Conservation (phyloP, 1,140 invertebrate species). For the Vanessa atalanta region DNA sequence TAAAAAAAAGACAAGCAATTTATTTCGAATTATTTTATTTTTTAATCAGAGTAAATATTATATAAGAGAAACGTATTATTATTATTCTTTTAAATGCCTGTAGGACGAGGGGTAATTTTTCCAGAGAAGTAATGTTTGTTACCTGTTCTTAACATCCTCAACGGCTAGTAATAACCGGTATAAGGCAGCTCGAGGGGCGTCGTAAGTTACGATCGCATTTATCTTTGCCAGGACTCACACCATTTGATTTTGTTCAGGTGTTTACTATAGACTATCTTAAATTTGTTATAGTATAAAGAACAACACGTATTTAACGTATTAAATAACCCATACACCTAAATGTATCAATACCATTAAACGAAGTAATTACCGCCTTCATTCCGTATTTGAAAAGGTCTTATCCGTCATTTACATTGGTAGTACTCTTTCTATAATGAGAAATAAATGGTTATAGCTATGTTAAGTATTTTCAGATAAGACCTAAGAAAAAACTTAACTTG, state of each 20-base stretch:
- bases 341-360: no score
- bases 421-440: no score
- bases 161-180: slow-evolving; percentile 52
- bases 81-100: not conserved
- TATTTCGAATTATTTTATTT: no score
- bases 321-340: no score
- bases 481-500: no score
- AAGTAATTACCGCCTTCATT: no score
- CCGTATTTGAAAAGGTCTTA: no score
- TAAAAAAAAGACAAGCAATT: no score
- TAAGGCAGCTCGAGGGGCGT: slow-evolving; percentile 59
- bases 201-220: slow-evolving; percentile 69
- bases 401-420: no score
- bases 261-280: not conserved
- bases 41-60: not conserved
- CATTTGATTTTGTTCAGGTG: slow-evolving; percentile 52
- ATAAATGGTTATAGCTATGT: no score
- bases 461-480: no score
- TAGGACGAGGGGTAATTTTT: slow-evolving; percentile 23
- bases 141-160: slow-evolving; percentile 33
- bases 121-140: slow-evolving; percentile 31
- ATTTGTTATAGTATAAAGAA: not conserved
- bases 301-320: no score
- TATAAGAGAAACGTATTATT: not conserved
- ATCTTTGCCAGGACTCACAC: slow-evolving; percentile 57